Evolutionary conservation across 2,888 invertebrate genomes (phyloP), one percentile per base, ranked within the genome.

Genomic region (Lamellibrachia columna): DNA sequence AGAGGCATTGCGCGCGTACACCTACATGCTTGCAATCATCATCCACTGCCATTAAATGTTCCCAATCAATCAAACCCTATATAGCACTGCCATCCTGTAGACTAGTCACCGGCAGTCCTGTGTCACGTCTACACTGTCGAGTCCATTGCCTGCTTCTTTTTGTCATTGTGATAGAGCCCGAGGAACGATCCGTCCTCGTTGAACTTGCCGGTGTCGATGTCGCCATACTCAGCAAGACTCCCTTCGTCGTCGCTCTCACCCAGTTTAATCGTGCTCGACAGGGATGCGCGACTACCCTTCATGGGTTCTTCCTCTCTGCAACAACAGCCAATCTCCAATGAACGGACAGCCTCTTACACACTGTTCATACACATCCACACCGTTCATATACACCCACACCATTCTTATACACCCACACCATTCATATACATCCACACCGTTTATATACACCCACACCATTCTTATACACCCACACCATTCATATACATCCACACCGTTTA

Each of bases 141-240:
- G 75, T 75, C 75, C 75, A 75, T 91, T 3, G 55, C 28, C 40
- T 91, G 91, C 40, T 91, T 91, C 91, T 91, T 91, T 52, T 93
- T 93, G 52, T 94, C 94, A 28, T 92, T 98, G 96, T 98, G 98
- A 97, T 99, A 99, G 97, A 98, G 98, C 90, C 99, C 99, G 97
- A 99, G 99, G 97, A 99, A 99, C 95, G 99, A 99, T 95, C 99
- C 99, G 97, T 99, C 99, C 97, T 99, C 99, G 97, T 98, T 98
- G 97, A 99, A 99, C 97, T 97, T 97, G 98, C 99, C 99, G n/a
- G 95, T 92, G 91, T 99, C 99, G 93, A 99, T 99, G 96, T 99
- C 99, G 94, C 99, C 99, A 96, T 99, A 99, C 97, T 99, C 99
- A 6, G 99, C 99, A 99, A 99, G 99, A 92, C 99, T 99, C 97